phyloP scores from a whole-genome alignment of 2,888 invertebrate genomes.

The Polyommatus iphigenia region DNA sequence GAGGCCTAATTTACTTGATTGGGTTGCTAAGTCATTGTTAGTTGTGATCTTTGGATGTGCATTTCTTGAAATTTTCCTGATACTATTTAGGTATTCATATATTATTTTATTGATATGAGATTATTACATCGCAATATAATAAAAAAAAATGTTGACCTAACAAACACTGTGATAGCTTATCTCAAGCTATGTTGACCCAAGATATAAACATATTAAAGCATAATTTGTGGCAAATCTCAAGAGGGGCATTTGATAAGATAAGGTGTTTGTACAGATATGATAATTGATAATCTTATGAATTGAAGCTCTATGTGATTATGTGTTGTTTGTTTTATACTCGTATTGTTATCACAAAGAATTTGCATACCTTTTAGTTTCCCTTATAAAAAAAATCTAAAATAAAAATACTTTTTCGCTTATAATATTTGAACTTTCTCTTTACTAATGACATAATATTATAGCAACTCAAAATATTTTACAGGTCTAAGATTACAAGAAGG shows the following conservation, averaged over 20 bases:
- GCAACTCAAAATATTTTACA: constrained; percentile 43
- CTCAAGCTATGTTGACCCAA: neutral
- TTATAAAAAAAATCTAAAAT: neutral
- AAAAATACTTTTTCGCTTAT: neutral
- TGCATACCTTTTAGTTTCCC: neutral
- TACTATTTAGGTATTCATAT: neutral
- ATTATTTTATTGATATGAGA: neutral
- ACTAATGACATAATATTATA: neutral
- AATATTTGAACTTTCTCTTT: too few relatives aligned
- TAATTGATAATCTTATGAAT: neutral
- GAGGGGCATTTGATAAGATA: constrained; percentile 24
- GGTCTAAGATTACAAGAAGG: constrained; percentile 89
- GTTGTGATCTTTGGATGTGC: neutral
- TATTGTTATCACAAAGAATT: neutral
- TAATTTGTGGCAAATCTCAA: constrained; percentile 29
- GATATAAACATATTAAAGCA: constrained; percentile 5
- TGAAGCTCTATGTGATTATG: neutral
- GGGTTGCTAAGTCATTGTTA: neutral
- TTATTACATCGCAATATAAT: neutral
- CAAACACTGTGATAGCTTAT: constrained; percentile 23
- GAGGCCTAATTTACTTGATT: neutral
- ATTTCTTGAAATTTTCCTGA: neutral
- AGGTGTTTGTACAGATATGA: constrained; percentile 18
- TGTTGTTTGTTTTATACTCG: neutral
- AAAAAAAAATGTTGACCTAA: neutral